Percentiles rank a stretch among this genome's conserved stretches.
Evolutionary conservation across 2,113 vertebrate genomes (phyloP).

Genomic region (Carassius auratus): DNA sequence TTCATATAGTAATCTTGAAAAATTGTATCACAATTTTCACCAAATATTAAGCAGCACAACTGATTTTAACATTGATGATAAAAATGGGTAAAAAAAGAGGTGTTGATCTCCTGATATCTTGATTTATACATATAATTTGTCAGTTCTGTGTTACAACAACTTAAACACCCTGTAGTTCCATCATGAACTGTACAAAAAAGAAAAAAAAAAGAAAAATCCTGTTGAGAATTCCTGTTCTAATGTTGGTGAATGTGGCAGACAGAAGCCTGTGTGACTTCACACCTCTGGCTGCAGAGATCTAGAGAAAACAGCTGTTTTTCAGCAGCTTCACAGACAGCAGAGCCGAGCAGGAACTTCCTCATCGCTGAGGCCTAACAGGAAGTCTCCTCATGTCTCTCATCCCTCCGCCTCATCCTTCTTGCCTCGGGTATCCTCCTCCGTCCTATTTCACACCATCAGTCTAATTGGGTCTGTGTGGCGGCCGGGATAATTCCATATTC

Average conservation of each 20-base stretch:
- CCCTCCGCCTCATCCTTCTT: conserved; percentile 30
- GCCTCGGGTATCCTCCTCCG: conserved; percentile 35
- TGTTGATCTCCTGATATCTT: neutral
- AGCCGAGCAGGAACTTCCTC: conserved; percentile 4
- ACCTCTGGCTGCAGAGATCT: conserved; percentile 2
- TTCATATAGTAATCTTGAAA: neutral
- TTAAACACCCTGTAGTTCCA: neutral
- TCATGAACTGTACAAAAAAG: neutral
- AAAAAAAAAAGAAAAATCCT: neutral
- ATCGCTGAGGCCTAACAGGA: conserved; percentile 20
- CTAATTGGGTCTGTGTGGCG: conserved; percentile 55
- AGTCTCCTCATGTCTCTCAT: conserved; percentile 17
- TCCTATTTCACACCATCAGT: conserved; percentile 42
- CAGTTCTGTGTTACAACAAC: neutral
- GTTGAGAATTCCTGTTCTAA: conserved; percentile 3
- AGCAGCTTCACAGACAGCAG: neutral
- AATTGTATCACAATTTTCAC: neutral
- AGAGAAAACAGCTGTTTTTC: conserved; percentile 5
- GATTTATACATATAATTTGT: neutral
- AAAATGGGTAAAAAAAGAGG: neutral
- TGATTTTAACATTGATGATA: neutral
- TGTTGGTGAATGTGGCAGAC: neutral
- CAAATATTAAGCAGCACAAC: neutral
- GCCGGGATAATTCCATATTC: conserved; percentile 60
- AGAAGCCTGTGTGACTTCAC: conserved; percentile 17